Percentiles rank a stretch among this genome's conserved stretches.
These are phyloP conservation scores for Belonocnema kinseyi DNA, from an alignment of 1,140 invertebrate species.

Conservation along the genomic window DNA sequence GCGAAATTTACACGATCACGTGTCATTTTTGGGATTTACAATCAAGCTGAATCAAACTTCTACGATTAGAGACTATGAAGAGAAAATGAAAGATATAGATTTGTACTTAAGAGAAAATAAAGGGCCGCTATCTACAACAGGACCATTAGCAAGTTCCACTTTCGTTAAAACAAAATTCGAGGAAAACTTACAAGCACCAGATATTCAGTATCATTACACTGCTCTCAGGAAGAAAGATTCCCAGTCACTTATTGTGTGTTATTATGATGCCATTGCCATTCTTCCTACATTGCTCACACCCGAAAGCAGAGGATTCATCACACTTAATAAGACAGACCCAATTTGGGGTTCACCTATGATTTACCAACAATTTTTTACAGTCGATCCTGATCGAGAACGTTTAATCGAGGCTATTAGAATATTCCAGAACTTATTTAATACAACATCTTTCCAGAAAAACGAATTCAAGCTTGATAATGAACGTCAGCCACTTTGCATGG, in stretches of 20 bases:
- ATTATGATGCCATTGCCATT: slow-evolving; percentile 66
- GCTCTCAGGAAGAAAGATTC: too few species aligned
- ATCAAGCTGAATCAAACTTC: slow-evolving; percentile 74
- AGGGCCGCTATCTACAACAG: slow-evolving; percentile 64
- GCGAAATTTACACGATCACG: slow-evolving; percentile 81
- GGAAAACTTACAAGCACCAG: slow-evolving; percentile 69
- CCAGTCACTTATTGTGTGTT: not conserved
- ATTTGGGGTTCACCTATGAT: slow-evolving; percentile 76
- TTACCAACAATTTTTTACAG: slow-evolving; percentile 76
- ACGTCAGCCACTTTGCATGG: too few species aligned
- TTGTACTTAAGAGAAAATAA: slow-evolving; percentile 44
- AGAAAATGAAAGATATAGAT: slow-evolving; percentile 75
- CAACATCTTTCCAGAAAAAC: too few species aligned
- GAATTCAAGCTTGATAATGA: too few species aligned
- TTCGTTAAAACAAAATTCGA: slow-evolving; percentile 64
- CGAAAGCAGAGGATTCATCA: slow-evolving; percentile 74
- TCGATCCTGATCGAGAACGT: too few species aligned
- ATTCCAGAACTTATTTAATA: too few species aligned
- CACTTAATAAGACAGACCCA: slow-evolving; percentile 75
- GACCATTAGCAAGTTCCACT: slow-evolving; percentile 55
- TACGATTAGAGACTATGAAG: slow-evolving; percentile 67
- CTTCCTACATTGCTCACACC: slow-evolving; percentile 74
- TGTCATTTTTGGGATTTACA: slow-evolving; percentile 77
- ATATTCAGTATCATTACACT: slow-evolving; percentile 69
- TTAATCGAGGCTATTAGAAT: too few species aligned